Conservation (phyloP, 2,797 vertebrate species). For the Euphonia xanthogaster region DNA sequence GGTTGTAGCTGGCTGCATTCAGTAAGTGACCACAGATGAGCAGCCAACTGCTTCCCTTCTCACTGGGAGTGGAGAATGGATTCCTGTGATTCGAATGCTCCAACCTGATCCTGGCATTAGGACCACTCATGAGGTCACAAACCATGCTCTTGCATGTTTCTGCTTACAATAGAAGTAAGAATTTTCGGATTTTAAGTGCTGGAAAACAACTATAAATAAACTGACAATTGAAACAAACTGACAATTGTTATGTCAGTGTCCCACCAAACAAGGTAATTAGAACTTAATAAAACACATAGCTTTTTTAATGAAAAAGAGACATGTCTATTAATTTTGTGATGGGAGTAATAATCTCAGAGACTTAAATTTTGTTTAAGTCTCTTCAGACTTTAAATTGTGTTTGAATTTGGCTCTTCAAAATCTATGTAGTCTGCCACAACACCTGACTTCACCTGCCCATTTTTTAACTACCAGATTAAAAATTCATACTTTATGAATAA, state of each 20-base stretch:
- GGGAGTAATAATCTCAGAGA: background rate
- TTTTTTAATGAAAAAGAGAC: background rate
- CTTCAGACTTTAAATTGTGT: too few relatives aligned
- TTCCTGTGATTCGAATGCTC: accelerated
- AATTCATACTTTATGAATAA: background rate
- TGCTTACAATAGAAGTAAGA: background rate
- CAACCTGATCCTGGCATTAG: background rate
- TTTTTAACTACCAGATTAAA: background rate
- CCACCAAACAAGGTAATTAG: background rate
- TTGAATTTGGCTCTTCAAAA: background rate
- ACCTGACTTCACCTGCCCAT: background rate
- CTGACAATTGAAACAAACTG: background rate
- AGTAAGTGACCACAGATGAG: background rate
- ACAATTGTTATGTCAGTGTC: background rate
- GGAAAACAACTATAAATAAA: background rate
- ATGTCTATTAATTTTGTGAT: background rate
- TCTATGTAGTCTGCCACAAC: background rate
- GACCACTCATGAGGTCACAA: background rate
- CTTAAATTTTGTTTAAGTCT: too few relatives aligned
- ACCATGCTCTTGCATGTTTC: background rate
- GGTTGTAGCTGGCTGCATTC: background rate
- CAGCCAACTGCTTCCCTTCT: background rate
- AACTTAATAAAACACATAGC: background rate
- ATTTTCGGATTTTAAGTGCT: background rate
- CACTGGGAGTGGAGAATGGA: background rate